These are phyloP conservation scores for Drosophila eohydei DNA, from an alignment of 2,888 invertebrate species.

Conservation along the genomic window DNA sequence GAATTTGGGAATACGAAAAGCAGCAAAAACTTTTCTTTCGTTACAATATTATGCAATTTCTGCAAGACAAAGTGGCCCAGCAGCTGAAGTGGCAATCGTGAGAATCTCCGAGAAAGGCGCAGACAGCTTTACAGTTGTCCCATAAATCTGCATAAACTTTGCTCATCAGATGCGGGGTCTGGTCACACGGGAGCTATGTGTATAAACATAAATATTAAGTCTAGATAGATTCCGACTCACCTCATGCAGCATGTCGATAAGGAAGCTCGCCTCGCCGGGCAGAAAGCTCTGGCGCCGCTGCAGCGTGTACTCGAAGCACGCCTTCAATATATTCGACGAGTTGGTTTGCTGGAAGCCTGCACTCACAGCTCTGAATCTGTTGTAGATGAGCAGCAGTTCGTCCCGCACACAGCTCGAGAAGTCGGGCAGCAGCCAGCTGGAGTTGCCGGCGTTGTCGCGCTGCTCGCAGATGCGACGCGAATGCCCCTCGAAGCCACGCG, in stretches of 20 bases:
- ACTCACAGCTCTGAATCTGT: constrained; percentile 85
- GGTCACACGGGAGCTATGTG: background rate
- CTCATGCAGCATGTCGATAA: constrained; percentile 84
- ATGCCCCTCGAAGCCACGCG: constrained; percentile 86
- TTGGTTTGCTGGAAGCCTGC: constrained; percentile 85
- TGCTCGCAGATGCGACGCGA: constrained; percentile 87
- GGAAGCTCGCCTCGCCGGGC: constrained; percentile 84
- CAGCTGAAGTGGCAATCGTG: constrained; percentile 24
- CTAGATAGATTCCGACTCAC: constrained; percentile 63
- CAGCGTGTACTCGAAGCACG: constrained; percentile 83
- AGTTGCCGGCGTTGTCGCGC: constrained; percentile 87
- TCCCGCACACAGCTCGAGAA: constrained; percentile 90
- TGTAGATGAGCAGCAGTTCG: constrained; percentile 87
- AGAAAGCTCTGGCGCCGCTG: constrained; percentile 81
- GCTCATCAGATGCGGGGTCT: too few species aligned
- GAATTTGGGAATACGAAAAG: constrained; percentile 36
- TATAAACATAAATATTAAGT: background rate
- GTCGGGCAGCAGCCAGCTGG: constrained; percentile 91
- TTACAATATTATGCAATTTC: constrained; percentile 14
- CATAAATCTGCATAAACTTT: constrained; percentile 15
- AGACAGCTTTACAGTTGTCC: background rate
- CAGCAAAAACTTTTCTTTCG: constrained; percentile 15
- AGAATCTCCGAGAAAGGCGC: constrained; percentile 17
- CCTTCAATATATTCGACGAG: constrained; percentile 83
- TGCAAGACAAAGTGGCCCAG: constrained; percentile 12